phyloP scores from a whole-genome alignment of 1,140 invertebrate species.

The Whitmania pigra region DNA sequence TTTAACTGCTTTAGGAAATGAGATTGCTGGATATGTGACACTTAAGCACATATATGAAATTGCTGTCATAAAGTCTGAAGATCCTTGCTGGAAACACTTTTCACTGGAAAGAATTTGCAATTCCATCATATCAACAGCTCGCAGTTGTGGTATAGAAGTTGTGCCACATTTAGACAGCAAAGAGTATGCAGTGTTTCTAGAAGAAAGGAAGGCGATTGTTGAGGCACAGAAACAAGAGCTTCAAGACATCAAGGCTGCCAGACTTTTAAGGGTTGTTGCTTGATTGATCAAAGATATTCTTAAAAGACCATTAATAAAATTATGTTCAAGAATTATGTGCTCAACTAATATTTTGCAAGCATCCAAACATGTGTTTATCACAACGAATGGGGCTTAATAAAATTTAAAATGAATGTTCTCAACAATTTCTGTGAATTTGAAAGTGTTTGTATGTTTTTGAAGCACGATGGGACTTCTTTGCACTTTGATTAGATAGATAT shows the following conservation, averaged over 20 bases:
- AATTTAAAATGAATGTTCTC: no score
- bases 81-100: conserved; percentile 58
- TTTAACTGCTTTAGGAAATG: conserved; percentile 47
- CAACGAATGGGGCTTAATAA: no score
- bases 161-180: conserved; percentile 62
- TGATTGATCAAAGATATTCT: neutral
- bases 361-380: no score
- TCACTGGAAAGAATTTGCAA: conserved; percentile 64
- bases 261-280: conserved; percentile 63
- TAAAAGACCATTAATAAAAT: conserved; percentile 16
- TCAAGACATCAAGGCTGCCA: conserved; percentile 75
- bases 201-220: conserved; percentile 59
- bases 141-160: conserved; percentile 70
- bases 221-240: conserved; percentile 62
- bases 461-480: no score
- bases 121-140: conserved; percentile 61
- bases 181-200: conserved; percentile 71
- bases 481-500: no score
- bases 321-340: neutral
- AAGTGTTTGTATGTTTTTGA: no score
- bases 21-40: conserved; percentile 77
- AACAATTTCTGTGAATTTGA: no score
- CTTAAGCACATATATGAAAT: conserved; percentile 97
- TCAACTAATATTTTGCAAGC: no score
- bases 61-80: conserved; percentile 77